Percentiles rank a stretch among this genome's conserved stretches.
Conservation (phyloP, 2,797 vertebrate species). For the Paguma larvata region DNA sequence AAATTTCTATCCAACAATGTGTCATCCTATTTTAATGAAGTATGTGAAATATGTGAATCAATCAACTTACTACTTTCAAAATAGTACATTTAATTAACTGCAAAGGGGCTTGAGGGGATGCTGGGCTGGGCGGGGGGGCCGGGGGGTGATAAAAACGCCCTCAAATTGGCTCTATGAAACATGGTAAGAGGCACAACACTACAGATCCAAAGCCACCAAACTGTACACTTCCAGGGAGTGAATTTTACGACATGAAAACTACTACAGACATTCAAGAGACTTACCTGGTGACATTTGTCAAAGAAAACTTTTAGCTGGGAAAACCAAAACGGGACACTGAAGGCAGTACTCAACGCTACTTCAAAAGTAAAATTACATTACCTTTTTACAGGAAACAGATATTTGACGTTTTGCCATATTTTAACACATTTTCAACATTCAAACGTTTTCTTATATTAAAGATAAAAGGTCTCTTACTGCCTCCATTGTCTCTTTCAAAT, state of each 20-base stretch:
- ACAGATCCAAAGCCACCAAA: background rate
- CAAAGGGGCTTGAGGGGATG: background rate
- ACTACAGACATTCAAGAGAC: background rate
- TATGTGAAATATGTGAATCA: background rate
- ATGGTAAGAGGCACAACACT: background rate
- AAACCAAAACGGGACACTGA: background rate
- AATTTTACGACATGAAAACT: background rate
- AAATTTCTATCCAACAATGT: background rate
- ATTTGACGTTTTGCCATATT: background rate
- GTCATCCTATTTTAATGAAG: background rate
- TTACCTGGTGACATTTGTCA: background rate
- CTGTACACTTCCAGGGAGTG: background rate
- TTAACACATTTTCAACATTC: background rate
- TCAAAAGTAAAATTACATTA: background rate
- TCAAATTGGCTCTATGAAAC: background rate
- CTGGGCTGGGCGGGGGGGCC: background rate
- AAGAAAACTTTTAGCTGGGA: background rate
- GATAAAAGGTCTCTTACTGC: background rate
- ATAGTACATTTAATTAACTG: background rate
- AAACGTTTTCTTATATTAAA: background rate
- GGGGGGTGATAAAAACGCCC: background rate
- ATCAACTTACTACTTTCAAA: background rate
- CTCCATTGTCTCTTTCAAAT: background rate
- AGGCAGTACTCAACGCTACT: background rate
- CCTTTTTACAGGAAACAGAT: background rate